These are phyloP conservation scores for Trinorchestia longiramus DNA, from an alignment of 1,140 invertebrate genomes.

Conservation along the genomic window DNA sequence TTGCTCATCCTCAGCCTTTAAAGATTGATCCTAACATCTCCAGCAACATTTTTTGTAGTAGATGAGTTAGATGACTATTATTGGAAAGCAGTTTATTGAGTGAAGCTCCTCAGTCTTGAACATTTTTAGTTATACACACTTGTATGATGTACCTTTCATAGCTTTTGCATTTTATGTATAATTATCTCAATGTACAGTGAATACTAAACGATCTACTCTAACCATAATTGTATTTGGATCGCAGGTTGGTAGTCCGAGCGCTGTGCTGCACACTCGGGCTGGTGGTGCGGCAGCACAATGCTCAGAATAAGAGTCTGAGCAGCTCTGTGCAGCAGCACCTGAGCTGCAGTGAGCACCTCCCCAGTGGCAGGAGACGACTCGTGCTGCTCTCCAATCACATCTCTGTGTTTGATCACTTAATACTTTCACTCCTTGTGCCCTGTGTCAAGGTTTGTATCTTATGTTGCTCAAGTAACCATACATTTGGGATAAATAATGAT, in stretches of 20 bases:
- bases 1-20: no score
- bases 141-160: no score
- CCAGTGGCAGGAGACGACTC: background rate
- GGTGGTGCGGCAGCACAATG: background rate
- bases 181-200: no score
- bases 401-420: conserved; percentile 18
- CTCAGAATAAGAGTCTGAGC: background rate
- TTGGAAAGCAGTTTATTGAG: background rate
- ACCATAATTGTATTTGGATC: background rate
- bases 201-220: no score
- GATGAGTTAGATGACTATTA: background rate
- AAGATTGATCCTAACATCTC: no score
- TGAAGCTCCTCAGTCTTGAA: background rate
- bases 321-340: background rate
- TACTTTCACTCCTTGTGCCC: background rate
- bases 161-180: no score
- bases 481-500: background rate
- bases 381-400: conserved; percentile 37
- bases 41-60: no score
- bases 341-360: background rate
- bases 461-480: background rate
- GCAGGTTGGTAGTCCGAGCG: background rate
- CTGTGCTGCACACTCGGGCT: conserved; percentile 1
- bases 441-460: conserved; percentile 25
- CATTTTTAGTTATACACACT: no score